Evolutionary conservation across 2,113 vertebrate species (phyloP).

Genomic region (Pachyramphus minor): DNA sequence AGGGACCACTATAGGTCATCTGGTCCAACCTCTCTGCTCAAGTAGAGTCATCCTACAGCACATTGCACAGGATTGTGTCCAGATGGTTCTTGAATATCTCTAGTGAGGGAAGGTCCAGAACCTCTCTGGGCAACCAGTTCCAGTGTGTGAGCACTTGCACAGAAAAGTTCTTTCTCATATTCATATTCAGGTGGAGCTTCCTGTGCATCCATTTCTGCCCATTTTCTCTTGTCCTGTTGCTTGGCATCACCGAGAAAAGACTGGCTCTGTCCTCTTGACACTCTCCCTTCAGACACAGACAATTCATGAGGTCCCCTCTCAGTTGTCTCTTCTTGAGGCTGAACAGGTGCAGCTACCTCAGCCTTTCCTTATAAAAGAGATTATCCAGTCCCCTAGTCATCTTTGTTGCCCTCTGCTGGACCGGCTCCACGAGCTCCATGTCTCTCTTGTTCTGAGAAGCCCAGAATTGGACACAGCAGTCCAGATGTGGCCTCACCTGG

Average conservation of each 20-base stretch:
- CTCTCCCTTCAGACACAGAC: background rate
- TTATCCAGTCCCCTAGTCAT: background rate
- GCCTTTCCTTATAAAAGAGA: background rate
- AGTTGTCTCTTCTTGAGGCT: fast-evolving
- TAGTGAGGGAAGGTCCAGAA: background rate
- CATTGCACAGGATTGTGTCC: background rate
- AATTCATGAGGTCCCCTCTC: background rate
- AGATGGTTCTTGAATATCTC: background rate
- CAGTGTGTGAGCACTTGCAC: fast-evolving
- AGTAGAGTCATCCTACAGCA: background rate
- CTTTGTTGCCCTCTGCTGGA: background rate
- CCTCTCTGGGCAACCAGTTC: background rate
- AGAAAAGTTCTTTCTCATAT: background rate
- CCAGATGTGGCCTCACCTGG: background rate
- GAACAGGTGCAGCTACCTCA: background rate
- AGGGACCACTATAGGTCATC: background rate
- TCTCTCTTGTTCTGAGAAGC: background rate
- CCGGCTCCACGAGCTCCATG: fast-evolving
- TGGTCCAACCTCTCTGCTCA: background rate
- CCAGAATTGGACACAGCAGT: background rate
- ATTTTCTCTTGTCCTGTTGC: background rate
- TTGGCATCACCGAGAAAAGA: fast-evolving
- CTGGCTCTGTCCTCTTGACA: background rate
- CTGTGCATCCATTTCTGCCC: background rate
- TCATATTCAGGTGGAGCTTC: background rate